Percentiles rank a stretch among this genome's conserved stretches.
These are phyloP conservation scores for Agapornis canus DNA, from an alignment of 2,797 vertebrate genomes.

Conservation along the genomic window DNA sequence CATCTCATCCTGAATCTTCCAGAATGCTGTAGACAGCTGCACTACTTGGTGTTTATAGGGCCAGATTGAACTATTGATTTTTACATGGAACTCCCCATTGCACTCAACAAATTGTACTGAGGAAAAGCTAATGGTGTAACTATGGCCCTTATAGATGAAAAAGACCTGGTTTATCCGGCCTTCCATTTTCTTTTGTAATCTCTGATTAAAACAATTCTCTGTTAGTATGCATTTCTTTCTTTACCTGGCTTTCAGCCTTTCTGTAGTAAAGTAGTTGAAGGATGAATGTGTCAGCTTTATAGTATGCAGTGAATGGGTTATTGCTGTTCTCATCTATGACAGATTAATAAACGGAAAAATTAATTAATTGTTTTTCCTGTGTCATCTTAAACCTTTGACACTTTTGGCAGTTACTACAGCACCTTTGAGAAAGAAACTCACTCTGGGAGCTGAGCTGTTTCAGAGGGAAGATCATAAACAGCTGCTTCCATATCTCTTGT, in stretches of 20 bases:
- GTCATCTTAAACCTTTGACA: not conserved
- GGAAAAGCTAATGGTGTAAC: not conserved
- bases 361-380: not conserved
- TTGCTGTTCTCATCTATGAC: not conserved
- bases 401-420: not conserved
- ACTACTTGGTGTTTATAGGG: not conserved
- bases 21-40: not conserved
- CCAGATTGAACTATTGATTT: conserved; percentile 34
- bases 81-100: not conserved
- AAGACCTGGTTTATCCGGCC: not conserved
- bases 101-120: not conserved
- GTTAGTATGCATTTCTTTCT: not conserved
- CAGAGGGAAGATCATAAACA: not conserved
- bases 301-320: not conserved
- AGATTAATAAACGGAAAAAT: not conserved
- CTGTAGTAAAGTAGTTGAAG: not conserved
- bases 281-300: not conserved
- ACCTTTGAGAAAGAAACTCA: not conserved
- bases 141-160: not conserved
- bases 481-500: not conserved
- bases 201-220: not conserved
- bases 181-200: not conserved
- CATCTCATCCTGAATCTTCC: conserved; percentile 24
- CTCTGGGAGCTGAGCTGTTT: not conserved
- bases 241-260: not conserved